Evolutionary conservation across 2,797 vertebrate species (phyloP).

Genomic region (Catharus ustulatus): DNA sequence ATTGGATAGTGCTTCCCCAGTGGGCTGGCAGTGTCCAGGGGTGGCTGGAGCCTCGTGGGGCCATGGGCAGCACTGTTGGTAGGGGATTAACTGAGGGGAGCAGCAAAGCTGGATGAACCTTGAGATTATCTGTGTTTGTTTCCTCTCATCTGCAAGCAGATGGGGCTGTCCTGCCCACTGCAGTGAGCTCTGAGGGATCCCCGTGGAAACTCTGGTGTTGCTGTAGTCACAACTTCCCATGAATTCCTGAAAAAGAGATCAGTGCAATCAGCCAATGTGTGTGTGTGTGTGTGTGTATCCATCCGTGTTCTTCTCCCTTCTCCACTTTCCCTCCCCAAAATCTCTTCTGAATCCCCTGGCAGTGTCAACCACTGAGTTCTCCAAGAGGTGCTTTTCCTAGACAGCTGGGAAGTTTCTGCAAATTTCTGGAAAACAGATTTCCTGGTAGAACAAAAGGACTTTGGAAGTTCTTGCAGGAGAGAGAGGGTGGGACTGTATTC

Average conservation of each 20-base stretch:
- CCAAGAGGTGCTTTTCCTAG: neutral
- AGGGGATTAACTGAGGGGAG: neutral
- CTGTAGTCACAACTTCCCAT: neutral
- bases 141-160: neutral
- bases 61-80: fast-evolving
- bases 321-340: neutral
- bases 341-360: neutral
- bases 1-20: neutral
- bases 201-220: neutral
- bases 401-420: neutral
- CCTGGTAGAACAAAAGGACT: neutral
- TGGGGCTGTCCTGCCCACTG: neutral
- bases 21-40: neutral
- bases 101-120: fast-evolving
- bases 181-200: neutral
- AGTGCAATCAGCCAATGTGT: fast-evolving
- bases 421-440: neutral
- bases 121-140: neutral
- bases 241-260: neutral
- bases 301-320: neutral
- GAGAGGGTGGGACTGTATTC: neutral
- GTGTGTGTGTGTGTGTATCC: neutral
- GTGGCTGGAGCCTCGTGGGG: neutral
- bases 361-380: neutral
- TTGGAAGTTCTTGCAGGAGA: neutral